phyloP scores from a whole-genome alignment of 2,888 invertebrate genomes.

The Zootermopsis nevadensis region DNA sequence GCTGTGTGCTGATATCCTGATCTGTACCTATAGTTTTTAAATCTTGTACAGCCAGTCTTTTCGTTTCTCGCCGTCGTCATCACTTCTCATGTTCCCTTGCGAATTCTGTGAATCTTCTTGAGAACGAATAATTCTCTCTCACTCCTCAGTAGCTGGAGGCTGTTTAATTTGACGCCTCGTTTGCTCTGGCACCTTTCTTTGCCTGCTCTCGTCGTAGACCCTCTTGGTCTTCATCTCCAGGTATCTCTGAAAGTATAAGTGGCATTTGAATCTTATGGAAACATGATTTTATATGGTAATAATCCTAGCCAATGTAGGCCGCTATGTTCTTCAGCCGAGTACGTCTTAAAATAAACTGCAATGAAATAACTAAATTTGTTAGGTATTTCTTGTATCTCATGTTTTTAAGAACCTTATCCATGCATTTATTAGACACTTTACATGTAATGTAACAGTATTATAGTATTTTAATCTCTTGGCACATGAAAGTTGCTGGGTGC shows the following conservation, averaged over 20 bases:
- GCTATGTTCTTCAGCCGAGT: too few relatives aligned
- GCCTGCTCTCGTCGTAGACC: background rate
- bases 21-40: conserved; percentile 3
- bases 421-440: too few relatives aligned
- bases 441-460: too few relatives aligned
- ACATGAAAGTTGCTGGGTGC: too few relatives aligned
- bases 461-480: too few relatives aligned
- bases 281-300: too few relatives aligned
- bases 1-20: background rate
- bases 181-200: conserved; percentile 40
- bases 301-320: too few relatives aligned
- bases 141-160: conserved; percentile 35
- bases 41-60: conserved; percentile 25
- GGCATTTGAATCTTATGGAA: background rate
- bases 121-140: conserved; percentile 29
- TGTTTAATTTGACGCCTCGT: conserved; percentile 45
- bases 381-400: too few relatives aligned
- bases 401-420: too few relatives aligned
- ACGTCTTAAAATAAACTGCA: too few relatives aligned
- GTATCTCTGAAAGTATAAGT: conserved; percentile 16
- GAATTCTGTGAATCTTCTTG: conserved; percentile 13
- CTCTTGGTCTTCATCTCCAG: background rate
- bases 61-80: background rate
- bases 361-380: too few relatives aligned
- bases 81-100: background rate